phyloP scores from a whole-genome alignment of 2,113 vertebrate genomes.

The Tetrao urogallus region DNA sequence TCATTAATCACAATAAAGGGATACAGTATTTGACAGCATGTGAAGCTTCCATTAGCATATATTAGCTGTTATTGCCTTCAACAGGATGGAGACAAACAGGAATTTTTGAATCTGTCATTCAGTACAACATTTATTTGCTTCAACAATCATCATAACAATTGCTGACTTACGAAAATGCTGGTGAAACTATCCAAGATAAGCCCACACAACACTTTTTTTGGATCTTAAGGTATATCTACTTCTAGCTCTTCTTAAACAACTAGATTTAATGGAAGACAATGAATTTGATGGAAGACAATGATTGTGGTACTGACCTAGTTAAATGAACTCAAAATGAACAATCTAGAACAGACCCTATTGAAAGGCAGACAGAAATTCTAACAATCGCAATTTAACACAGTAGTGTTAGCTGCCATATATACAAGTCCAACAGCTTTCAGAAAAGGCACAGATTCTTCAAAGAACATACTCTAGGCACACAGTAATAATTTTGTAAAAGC shows the following conservation, averaged over 20 bases:
- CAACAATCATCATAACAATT: neutral
- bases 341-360: neutral
- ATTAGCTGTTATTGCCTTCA: neutral
- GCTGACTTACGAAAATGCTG: neutral
- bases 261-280: neutral
- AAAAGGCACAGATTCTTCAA: neutral
- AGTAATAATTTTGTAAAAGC: neutral
- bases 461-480: neutral
- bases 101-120: neutral
- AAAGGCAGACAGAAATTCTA: slow-evolving; percentile 28
- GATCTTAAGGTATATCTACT: neutral
- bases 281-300: neutral
- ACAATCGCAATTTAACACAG: neutral
- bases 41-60: neutral
- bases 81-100: neutral
- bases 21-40: neutral
- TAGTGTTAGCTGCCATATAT: neutral
- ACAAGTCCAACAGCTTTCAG: neutral
- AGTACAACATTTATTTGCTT: neutral
- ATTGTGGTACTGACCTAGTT: neutral
- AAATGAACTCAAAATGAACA: slow-evolving; percentile 30
- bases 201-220: neutral
- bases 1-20: slow-evolving; percentile 59
- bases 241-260: neutral
- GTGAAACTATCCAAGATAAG: neutral